phyloP scores from a whole-genome alignment of 2,888 invertebrate genomes.

The Macrosiphum euphorbiae region DNA sequence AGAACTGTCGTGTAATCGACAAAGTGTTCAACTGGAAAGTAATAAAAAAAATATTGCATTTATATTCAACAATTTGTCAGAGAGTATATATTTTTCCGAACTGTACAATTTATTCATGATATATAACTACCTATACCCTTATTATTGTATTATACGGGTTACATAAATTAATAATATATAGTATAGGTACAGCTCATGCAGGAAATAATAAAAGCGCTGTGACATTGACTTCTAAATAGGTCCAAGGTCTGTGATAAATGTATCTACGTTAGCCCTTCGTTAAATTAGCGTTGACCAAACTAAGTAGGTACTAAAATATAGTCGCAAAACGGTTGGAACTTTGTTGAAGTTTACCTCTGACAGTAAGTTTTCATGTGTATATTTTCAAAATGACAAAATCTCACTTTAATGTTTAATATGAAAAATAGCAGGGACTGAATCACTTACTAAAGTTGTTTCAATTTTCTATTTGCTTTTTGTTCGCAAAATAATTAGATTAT shows the following conservation, averaged over 20 bases:
- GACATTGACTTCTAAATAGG: not conserved
- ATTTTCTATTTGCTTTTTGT: not conserved
- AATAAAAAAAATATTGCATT: not conserved
- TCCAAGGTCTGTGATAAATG: not conserved
- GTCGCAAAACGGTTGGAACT: not conserved
- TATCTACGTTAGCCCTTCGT: not conserved
- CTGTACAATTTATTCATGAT: not conserved
- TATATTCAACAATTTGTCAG: not conserved
- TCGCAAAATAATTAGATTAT: conserved; percentile 16
- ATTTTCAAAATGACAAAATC: not conserved
- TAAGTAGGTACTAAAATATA: too few relatives aligned
- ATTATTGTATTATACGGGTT: not conserved
- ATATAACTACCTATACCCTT: not conserved
- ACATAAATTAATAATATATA: not conserved
- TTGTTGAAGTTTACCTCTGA: conserved; percentile 11
- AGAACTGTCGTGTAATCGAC: conserved; percentile 38
- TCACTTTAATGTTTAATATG: not conserved
- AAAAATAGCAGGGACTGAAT: not conserved
- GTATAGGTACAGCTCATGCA: not conserved
- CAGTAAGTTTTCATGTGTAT: not conserved
- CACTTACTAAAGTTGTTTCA: not conserved
- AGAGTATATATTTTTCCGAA: not conserved
- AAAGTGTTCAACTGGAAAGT: conserved; percentile 29
- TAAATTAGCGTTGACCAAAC: not conserved
- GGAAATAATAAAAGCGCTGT: not conserved